Evolutionary conservation across 2,113 vertebrate genomes (phyloP), one percentile per base, ranked within the genome.

Genomic region (Neolamprologus tretocephalus): DNA sequence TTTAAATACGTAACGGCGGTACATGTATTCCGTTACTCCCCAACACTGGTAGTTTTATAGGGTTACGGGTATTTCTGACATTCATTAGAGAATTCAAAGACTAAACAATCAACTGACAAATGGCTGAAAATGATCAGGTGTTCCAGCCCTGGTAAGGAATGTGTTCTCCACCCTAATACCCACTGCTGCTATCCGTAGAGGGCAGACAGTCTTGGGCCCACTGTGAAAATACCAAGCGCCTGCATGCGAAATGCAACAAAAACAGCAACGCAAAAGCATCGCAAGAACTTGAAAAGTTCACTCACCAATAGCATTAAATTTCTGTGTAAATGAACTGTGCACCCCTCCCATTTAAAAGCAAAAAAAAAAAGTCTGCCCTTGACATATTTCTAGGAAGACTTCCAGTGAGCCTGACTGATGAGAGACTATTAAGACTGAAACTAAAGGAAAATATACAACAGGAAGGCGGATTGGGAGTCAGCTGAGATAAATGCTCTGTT

Each of bases 391-490:
- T 87, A 90, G 90, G 26, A 84, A 55, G 86, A 87, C 68, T 83
- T 92, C 87, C 90, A 93, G 83, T 3, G n/a, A 92, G 86, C 86
- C 87, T 75, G 85, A 91, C 82, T 87, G 91, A 90, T 89, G 88
- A 90, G 85, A 91, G 87, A 80, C 80, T 7, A 71, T 49, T 47
- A 87, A 68, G 73, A 87, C 84, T 28, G 84, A 91, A 88, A 91
- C 80, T 35, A 11, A 90, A 92, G 61, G 80, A 91, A 95, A 95
- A 95, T 90, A 94, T 83, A 89, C 90, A 91, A 84, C 3, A 53
- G 33, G 78, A 86, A 54, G 61, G 73, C 57, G 31, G 86, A 89
- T 71, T 35, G 42, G 75, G 82, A 88, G 54, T 89, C 57, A 71
- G 83, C 57, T 37, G 53, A 86, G 58, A 80, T 82, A 83, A 91